A percentile compares a stretch with the other conserved stretches of the same genome.
phyloP scores from a whole-genome alignment of 2,797 vertebrate species.

The Channa striata region DNA sequence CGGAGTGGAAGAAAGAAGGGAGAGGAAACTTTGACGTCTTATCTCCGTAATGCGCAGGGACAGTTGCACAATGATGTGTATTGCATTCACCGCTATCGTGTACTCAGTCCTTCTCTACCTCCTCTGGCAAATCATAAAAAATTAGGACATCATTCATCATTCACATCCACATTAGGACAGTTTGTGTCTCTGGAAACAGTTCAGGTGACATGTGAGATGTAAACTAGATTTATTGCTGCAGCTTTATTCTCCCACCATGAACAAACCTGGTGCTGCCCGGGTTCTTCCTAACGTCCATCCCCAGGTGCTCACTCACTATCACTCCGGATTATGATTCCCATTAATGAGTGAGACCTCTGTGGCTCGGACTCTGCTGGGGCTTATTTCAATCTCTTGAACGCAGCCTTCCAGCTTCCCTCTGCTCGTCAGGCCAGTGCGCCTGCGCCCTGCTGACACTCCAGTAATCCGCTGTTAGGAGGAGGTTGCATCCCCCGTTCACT shows the following conservation, averaged over 20 bases:
- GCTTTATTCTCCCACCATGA: not conserved
- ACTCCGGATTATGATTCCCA: constrained; percentile 25
- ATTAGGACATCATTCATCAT: no score
- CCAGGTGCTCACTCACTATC: no score
- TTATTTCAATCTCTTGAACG: constrained; percentile 74
- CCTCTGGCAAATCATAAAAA: not conserved
- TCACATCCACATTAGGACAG: no score
- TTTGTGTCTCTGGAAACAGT: no score
- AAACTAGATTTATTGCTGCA: not conserved
- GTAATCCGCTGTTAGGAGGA: constrained; percentile 81
- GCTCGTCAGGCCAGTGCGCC: constrained; percentile 69
- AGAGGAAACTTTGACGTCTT: constrained; percentile 70
- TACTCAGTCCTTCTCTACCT: constrained; percentile 60
- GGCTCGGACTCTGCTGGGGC: constrained; percentile 43
- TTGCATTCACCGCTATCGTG: constrained; percentile 59
- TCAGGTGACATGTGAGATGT: not conserved
- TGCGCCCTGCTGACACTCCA: constrained; percentile 83
- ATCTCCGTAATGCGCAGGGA: constrained; percentile 74
- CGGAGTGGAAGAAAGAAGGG: constrained; percentile 65
- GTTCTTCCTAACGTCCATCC: constrained; percentile 13
- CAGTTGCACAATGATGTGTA: constrained; percentile 75
- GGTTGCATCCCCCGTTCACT: constrained; percentile 76
- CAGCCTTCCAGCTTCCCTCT: constrained; percentile 61
- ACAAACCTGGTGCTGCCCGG: not conserved
- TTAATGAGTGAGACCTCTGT: constrained; percentile 42